Evolutionary conservation across 2,888 invertebrate species (phyloP).

Genomic region (Cheilosia variabilis): DNA sequence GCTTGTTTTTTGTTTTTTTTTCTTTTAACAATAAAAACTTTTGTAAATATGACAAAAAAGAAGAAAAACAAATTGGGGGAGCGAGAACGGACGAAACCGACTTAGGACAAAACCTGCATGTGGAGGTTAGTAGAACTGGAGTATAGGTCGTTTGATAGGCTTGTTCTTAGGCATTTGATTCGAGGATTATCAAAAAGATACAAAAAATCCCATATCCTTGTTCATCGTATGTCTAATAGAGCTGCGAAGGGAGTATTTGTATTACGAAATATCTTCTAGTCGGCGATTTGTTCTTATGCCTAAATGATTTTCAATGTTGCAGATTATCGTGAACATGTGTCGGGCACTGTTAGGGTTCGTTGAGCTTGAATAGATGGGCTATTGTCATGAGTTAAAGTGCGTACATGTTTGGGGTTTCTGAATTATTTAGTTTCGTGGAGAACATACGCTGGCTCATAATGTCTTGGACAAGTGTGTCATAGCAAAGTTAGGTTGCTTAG

Average conservation of each 20-base stretch:
- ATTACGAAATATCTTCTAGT: constrained; percentile 49
- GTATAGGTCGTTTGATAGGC: constrained; percentile 32
- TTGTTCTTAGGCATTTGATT: constrained; percentile 54
- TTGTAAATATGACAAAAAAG: constrained; percentile 49
- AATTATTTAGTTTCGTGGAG: constrained; percentile 4
- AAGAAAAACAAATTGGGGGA: constrained; percentile 18
- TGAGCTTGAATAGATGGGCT: constrained; percentile 57
- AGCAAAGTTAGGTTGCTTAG: no score
- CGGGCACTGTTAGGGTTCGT: constrained; percentile 61
- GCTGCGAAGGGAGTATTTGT: constrained; percentile 46
- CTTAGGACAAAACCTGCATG: constrained; percentile 17
- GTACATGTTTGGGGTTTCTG: constrained; percentile 7
- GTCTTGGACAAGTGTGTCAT: no score
- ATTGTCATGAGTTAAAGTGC: constrained; percentile 41
- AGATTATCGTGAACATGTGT: constrained; percentile 73
- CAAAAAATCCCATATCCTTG: constrained; percentile 57
- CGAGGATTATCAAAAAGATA: constrained; percentile 65
- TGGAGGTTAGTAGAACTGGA: constrained; percentile 59
- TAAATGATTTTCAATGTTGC: constrained; percentile 70
- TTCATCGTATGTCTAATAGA: constrained; percentile 38
- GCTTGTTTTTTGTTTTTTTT: constrained; percentile 7
- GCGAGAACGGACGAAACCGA: constrained; percentile 19
- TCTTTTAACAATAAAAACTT: constrained; percentile 48
- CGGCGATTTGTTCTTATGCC: constrained; percentile 68
- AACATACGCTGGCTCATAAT: no score